Conservation (phyloP, 2,888 invertebrate genomes). For the Hemithea aestivaria region DNA sequence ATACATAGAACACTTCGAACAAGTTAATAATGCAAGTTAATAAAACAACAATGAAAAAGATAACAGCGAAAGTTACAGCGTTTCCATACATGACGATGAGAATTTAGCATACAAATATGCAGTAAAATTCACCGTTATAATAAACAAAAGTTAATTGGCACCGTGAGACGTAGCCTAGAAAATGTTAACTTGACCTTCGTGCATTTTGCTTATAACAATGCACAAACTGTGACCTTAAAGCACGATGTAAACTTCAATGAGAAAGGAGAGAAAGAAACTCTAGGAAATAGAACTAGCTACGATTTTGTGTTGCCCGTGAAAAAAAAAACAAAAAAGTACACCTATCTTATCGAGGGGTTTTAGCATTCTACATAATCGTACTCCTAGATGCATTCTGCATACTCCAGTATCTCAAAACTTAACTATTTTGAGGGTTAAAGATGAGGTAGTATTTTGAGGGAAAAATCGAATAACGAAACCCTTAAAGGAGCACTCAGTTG, state of each 20-base stretch:
- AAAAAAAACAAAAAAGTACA: no score
- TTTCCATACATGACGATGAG: slow-evolving; percentile 11
- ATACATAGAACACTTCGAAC: no score
- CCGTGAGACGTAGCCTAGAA: slow-evolving; percentile 45
- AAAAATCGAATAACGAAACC: no score
- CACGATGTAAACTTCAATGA: slow-evolving; percentile 1
- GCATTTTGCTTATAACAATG: slow-evolving; percentile 5
- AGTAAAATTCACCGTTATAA: slow-evolving; percentile 34
- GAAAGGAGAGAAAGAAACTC: neutral
- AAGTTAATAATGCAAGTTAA: slow-evolving; percentile 9
- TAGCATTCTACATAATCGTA: no score
- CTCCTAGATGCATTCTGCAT: no score
- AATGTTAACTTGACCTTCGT: slow-evolving; percentile 21
- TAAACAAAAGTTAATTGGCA: slow-evolving; percentile 49
- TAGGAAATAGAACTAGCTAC: no score
- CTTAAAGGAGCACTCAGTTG: no score
- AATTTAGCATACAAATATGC: slow-evolving; percentile 10
- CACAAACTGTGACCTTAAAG: slow-evolving; percentile 10
- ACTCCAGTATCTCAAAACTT: no score
- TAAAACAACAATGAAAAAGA: slow-evolving; percentile 15
- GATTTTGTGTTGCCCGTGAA: no score
- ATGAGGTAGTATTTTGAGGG: no score
- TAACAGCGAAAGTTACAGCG: slow-evolving; percentile 15
- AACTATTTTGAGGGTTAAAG: no score
- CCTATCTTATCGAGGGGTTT: no score